phyloP scores from a whole-genome alignment of 1,140 invertebrate genomes.

The Pseudomyrmex dendroicus region DNA sequence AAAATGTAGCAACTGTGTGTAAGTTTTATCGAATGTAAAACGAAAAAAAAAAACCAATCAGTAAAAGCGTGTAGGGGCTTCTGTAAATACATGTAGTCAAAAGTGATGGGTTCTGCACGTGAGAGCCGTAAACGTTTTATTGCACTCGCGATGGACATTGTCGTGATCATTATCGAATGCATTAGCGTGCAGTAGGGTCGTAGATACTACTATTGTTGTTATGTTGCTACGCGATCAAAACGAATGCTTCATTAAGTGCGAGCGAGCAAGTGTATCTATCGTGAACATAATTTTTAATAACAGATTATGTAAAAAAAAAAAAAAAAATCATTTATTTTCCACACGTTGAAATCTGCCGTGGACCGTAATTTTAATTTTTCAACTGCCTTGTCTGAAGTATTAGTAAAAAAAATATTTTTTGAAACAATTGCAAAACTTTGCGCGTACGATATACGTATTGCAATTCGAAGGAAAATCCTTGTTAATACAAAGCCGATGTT shows the following conservation, averaged over 20 bases:
- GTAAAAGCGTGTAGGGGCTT: neutral
- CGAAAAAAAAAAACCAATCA: too few relatives aligned
- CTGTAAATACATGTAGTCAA: neutral
- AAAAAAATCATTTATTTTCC: too few relatives aligned
- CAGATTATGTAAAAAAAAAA: constrained; percentile 5
- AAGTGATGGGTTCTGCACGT: neutral
- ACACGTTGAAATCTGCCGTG: too few relatives aligned
- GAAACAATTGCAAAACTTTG: neutral
- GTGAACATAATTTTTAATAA: constrained; percentile 12
- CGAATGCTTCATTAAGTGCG: constrained; percentile 6
- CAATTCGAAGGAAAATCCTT: neutral
- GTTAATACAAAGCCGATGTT: constrained; percentile 59
- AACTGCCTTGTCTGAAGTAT: neutral
- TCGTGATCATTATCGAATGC: constrained; percentile 33
- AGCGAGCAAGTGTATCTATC: neutral
- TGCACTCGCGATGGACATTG: neutral
- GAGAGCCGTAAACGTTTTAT: constrained; percentile 19
- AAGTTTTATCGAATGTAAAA: too few relatives aligned
- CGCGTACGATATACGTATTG: neutral
- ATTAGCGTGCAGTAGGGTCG: constrained; percentile 28
- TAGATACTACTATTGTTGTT: constrained; percentile 22
- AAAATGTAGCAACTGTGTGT: too few relatives aligned
- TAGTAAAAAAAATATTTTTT: neutral
- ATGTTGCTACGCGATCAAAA: constrained; percentile 21
- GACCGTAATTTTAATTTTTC: too few relatives aligned